Percentiles rank a stretch among this genome's conserved stretches.
These are phyloP conservation scores for Megalopta genalis DNA, from an alignment of 1,140 invertebrate species.

Conservation along the genomic window DNA sequence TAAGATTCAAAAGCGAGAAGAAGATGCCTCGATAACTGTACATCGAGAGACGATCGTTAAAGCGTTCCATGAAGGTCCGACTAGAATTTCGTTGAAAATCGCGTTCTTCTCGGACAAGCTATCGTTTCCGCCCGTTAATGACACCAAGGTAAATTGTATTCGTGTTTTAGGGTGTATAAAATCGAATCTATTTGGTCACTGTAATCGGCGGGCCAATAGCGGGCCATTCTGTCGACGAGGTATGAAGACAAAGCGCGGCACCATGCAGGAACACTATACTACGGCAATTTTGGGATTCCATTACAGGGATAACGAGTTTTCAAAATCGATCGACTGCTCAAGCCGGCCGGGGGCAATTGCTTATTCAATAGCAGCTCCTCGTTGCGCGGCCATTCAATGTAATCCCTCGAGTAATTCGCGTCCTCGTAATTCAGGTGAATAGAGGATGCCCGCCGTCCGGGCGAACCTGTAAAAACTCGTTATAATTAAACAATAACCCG, in stretches of 20 bases:
- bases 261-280: background rate
- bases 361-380: slow-evolving; percentile 47
- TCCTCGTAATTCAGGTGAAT: slow-evolving; percentile 26
- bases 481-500: too few relatives aligned
- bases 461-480: too few relatives aligned
- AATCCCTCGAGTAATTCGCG: slow-evolving; percentile 43
- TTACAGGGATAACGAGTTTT: slow-evolving; percentile 40
- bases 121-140: too few relatives aligned
- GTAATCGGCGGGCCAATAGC: background rate
- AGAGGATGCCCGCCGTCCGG: background rate
- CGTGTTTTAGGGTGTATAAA: too few relatives aligned
- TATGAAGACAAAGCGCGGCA: background rate
- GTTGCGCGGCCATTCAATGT: slow-evolving; percentile 31
- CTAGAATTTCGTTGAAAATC: too few relatives aligned
- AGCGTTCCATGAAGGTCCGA: too few relatives aligned
- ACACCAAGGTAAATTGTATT: too few relatives aligned
- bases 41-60: too few relatives aligned
- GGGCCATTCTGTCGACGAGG: background rate
- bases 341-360: slow-evolving; percentile 24
- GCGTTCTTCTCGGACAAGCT: too few relatives aligned
- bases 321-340: slow-evolving; percentile 31
- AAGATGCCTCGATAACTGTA: too few relatives aligned
- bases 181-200: background rate
- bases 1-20: too few relatives aligned
- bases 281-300: slow-evolving; percentile 37